Evolutionary conservation across 2,113 vertebrate genomes (phyloP).

Genomic region (Peromyscus leucopus): DNA sequence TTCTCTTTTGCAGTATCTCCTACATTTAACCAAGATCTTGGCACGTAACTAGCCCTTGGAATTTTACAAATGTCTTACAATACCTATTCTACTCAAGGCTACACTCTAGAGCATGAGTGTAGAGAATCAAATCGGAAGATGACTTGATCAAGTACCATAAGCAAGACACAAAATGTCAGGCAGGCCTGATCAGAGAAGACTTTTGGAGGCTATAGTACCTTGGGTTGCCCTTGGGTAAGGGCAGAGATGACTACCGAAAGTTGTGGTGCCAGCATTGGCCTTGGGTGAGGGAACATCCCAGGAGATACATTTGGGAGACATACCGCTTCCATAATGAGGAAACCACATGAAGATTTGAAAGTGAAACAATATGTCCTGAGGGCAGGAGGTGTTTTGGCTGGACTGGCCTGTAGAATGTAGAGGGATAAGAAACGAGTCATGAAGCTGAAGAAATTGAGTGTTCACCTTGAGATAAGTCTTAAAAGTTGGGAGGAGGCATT

Average conservation of each 20-base stretch:
- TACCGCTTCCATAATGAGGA: not conserved
- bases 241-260: not conserved
- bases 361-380: not conserved
- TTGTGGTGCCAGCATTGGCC: not conserved
- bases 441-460: not conserved
- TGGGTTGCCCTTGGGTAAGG: not conserved
- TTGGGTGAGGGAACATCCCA: not conserved
- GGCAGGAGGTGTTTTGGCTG: not conserved
- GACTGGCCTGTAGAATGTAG: not conserved
- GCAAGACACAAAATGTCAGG: conserved; percentile 4
- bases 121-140: not conserved
- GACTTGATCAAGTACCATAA: not conserved
- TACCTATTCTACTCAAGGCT: not conserved
- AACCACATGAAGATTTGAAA: not conserved
- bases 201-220: not conserved
- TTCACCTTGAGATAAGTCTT: not conserved
- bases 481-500: not conserved
- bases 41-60: not conserved
- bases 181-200: not conserved
- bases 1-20: not conserved
- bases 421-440: not conserved
- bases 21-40: not conserved
- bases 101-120: not conserved
- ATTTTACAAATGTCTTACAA: not conserved
- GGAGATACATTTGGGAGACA: not conserved